Evolutionary conservation across 2,888 invertebrate genomes (phyloP), one percentile per base, ranked within the genome.

Genomic region (Pasiphila rectangulata): DNA sequence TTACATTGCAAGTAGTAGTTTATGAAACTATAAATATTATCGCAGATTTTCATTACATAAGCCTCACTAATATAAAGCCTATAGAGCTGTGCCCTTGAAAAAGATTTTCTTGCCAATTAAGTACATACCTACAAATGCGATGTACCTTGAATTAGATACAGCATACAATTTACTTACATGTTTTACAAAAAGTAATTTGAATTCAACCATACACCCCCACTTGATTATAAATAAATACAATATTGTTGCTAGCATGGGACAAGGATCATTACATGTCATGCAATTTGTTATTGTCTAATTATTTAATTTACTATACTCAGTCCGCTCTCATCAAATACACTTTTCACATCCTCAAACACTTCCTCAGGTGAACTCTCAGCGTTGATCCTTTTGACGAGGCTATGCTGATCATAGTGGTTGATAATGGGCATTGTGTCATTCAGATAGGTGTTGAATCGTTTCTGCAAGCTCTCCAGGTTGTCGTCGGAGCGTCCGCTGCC

Each of bases 401-500:
- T 91, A 45, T 88, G 73, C 20, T 89, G 73, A 25, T 94, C 92
- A 65, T 96, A 98, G 73, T 95, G 90, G 19, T 96, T 90, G 42
- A 98, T 93, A 54, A 99, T 97, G 0, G 98, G 98, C 90, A 96
- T 90, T 0, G 98, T 97, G 66, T 96, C 95, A 51, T 92, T 93
- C 15, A 93, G 79, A 72, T 96, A 97, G 0, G 97, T 98, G 59
- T 93, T 90, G 64, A 98, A 95, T 48, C 98, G 91, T 72, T 98
- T 97, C 62, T 93, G 92, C 34, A 98, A 83, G 61, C 95, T 94
- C 25, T 97, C 96, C 29, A 92, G 75, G 72, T 99, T 99, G 78
- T 99, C 99, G 76, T 99, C 99, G 1, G 94, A 91, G 6, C 99
- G 92, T 0, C 98, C 98, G 75, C 97, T 98, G 35, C 96, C 97